Evolutionary conservation across 1,140 invertebrate genomes (phyloP).

Genomic region (Drosophila nigromelanica): DNA sequence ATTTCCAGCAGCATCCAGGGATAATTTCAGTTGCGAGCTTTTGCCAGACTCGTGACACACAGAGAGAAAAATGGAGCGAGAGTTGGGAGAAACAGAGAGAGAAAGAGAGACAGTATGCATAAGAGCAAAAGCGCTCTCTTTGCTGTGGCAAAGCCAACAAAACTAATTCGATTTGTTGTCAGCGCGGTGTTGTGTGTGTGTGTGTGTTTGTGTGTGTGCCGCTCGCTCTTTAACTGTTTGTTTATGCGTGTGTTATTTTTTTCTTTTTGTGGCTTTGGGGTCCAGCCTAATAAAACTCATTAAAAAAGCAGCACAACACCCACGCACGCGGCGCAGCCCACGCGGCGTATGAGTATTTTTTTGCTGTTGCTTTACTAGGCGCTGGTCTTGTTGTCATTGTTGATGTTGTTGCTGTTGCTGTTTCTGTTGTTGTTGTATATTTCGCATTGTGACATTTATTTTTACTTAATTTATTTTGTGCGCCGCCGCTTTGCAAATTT

Average conservation of each 20-base stretch:
- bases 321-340: constrained; percentile 26
- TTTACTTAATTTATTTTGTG: constrained; percentile 82
- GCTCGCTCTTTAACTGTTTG: constrained; percentile 76
- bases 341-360: constrained; percentile 44
- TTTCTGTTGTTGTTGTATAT: constrained; percentile 45
- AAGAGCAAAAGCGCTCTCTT: constrained; percentile 41
- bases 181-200: constrained; percentile 4
- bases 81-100: background rate
- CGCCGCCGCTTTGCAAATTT: constrained; percentile 71
- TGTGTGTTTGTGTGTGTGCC: constrained; percentile 39
- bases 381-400: constrained; percentile 15
- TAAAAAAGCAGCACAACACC: constrained; percentile 61
- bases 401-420: constrained; percentile 10
- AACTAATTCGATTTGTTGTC: constrained; percentile 68
- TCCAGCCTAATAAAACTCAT: constrained; percentile 77
- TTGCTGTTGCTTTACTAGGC: constrained; percentile 9
- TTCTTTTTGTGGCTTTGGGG: constrained; percentile 16
- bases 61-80: constrained; percentile 8
- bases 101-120: constrained; percentile 18
- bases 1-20: constrained; percentile 77
- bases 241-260: constrained; percentile 65
- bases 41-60: constrained; percentile 45
- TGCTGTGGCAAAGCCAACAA: constrained; percentile 43
- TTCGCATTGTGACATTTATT: constrained; percentile 73
- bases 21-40: constrained; percentile 72